Evolutionary conservation across 2,113 vertebrate genomes (phyloP), one percentile per base, ranked within the genome.

Genomic region (Danionella cerebrum): DNA sequence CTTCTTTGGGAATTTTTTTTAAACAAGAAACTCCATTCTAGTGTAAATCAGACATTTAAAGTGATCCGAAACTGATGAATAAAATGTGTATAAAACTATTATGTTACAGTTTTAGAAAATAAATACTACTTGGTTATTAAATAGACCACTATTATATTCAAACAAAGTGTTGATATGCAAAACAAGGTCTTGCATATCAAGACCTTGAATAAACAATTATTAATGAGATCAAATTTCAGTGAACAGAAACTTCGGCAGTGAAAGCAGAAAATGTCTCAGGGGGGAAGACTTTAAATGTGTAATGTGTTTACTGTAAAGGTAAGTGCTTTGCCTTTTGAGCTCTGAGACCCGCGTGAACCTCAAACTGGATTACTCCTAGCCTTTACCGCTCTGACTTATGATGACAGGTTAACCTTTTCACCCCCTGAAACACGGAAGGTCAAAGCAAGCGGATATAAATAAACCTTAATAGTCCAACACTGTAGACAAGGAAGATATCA

Each of bases 381-480:
- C 31, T 41, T 38, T 47, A 58, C 10, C 35, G 47, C 14, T 47
- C 24, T 76, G 64, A 78, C 50, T 71, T 78, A 73, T 76, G 67
- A 78, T 72, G 71, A 45, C 52, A 45, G 3, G 11, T 74, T 76
- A 76, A 79, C 71, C 66, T 59, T 72, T 66, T 44, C 51, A 38
- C 54, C 42, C 64, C 35, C 38, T 45, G 64, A 33, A 33, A 33
- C 3, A 3, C 29, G 6, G 57, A 33, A 60, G 67, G 74, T 74
- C 73, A 65, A 1, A 12, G 41, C 31, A 12, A 13, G 36, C 39
- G 18, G 44, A 29, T 29, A 70, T 68, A 65, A 78, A 81, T 74
- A 48, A 72, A 53, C 67, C 53, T 58, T 11, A 3, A 11, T 2
- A 33, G 4, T 6, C 8, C 21, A 21, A n/a, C 18, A 19, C 13